phyloP scores from a whole-genome alignment of 2,888 invertebrate genomes.

The Pogonocherus hispidulus region DNA sequence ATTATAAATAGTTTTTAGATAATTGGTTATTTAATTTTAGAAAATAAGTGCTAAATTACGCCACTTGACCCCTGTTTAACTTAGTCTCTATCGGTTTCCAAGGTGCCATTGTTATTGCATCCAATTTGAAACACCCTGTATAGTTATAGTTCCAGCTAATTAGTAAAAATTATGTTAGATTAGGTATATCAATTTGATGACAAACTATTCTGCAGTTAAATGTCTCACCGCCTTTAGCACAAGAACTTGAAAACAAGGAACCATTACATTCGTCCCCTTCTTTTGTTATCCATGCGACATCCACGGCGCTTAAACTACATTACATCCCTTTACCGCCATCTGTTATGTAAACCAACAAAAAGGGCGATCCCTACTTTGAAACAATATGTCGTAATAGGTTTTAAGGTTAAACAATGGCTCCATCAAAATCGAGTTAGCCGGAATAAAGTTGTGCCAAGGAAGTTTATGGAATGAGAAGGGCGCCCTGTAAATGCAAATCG shows the following conservation, averaged over 20 bases:
- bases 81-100: too few species aligned
- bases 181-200: too few species aligned
- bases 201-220: too few species aligned
- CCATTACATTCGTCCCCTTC: not conserved
- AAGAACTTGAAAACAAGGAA: not conserved
- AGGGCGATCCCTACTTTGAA: constrained; percentile 10
- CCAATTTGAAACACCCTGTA: too few species aligned
- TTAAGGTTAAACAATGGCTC: constrained; percentile 26
- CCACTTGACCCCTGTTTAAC: too few species aligned
- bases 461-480: constrained; percentile 13
- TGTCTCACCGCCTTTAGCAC: too few species aligned
- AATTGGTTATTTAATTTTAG: too few species aligned
- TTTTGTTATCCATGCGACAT: constrained; percentile 5
- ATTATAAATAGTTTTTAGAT: too few species aligned
- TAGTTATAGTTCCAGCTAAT: too few species aligned
- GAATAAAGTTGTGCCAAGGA: constrained; percentile 18
- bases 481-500: constrained; percentile 22
- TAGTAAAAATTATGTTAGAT: too few species aligned
- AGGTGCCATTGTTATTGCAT: too few species aligned
- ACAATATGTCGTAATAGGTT: constrained; percentile 28
- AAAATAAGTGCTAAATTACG: too few species aligned
- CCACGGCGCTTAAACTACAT: constrained; percentile 12
- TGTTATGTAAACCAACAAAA: constrained; percentile 22
- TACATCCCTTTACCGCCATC: constrained; percentile 6
- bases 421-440: constrained; percentile 19